Evolutionary conservation across 2,113 vertebrate genomes (phyloP), one percentile per base, ranked within the genome.

Genomic region (Oncorhynchus tshawytscha): DNA sequence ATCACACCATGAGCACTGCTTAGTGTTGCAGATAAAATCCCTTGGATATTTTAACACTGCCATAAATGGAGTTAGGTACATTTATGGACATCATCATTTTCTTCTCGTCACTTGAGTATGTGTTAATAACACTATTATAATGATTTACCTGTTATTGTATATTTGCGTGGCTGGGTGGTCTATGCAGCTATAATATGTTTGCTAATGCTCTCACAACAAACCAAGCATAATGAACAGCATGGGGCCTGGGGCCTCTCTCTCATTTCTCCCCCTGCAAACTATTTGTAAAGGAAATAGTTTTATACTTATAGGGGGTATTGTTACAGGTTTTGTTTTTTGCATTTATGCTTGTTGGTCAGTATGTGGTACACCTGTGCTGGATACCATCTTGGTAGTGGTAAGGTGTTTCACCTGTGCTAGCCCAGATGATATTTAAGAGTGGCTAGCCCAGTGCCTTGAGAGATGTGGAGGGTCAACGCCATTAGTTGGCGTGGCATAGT

Each of bases 271-370:
- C 90, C 88, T 86, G 84, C 86, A 81, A 86, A 83, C 88, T 78
- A 82, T 90, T 90, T 90, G 86, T 86, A 88, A 90, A 89, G 88
- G 86, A 90, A 92, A 92, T 89, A 87, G 88, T 87, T 92, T 91
- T 90, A 88, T 90, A 90, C 88, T 90, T 89, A 92, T 92, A 20
- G 91, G 89, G 89, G 87, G 76, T 89, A 90, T 90, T 90, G 90
- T 90, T 91, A 87, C 86, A 76, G 83, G 8, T 11, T 45, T 9
- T 2, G 39, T 1, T 45, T 39, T 45, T 45, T 45, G 39, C 8
- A 39, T 39, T 39, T 39, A 39, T 8, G 34, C 7, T 39, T 27
- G 39, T 45, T 9, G 39, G 39, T 45, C 39, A 45, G 8, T 45
- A 45, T 45, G 2, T 45, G 39, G 9, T 45, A 45, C 39, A 45